Evolutionary conservation across 2,113 vertebrate species (phyloP).

Genomic region (Paramisgurnus dabryanus): DNA sequence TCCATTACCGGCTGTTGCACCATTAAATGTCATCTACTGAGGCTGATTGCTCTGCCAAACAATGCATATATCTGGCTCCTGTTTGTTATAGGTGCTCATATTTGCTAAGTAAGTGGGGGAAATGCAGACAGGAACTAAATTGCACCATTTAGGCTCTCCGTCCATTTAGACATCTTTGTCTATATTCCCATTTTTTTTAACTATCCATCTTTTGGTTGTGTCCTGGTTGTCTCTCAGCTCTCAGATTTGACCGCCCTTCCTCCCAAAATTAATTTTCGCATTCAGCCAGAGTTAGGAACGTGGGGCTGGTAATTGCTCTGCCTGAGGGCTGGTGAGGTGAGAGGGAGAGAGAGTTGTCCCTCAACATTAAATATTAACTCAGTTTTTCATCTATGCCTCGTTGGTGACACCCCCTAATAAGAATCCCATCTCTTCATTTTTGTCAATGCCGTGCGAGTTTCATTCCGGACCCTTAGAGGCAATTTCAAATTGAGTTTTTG

Average conservation of each 20-base stretch:
- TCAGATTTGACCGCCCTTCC: slow-evolving; percentile 32
- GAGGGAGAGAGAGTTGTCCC: slow-evolving; percentile 54
- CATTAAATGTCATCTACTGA: slow-evolving; percentile 65
- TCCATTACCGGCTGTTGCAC: slow-evolving; percentile 60
- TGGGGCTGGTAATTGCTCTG: slow-evolving; percentile 66
- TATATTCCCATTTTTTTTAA: neutral
- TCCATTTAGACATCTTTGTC: slow-evolving; percentile 4
- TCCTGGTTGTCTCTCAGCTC: neutral
- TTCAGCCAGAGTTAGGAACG: slow-evolving; percentile 42
- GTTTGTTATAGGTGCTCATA: slow-evolving; percentile 65
- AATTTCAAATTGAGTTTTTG: slow-evolving; percentile 65
- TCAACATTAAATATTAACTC: slow-evolving; percentile 80
- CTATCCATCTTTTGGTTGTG: slow-evolving; percentile 24
- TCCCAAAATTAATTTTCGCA: slow-evolving; percentile 34
- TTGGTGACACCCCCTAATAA: slow-evolving; percentile 73
- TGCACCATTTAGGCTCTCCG: slow-evolving; percentile 34
- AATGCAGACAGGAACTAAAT: slow-evolving; percentile 56
- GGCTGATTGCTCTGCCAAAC: slow-evolving; percentile 69
- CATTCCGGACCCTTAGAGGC: slow-evolving; percentile 27
- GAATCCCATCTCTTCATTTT: slow-evolving; percentile 61
- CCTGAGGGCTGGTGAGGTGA: slow-evolving; percentile 58
- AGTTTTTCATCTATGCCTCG: slow-evolving; percentile 70
- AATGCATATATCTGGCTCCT: slow-evolving; percentile 67
- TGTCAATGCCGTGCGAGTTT: slow-evolving; percentile 44
- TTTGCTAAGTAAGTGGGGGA: slow-evolving; percentile 67